Base-by-base conservation (phyloP, 2,113 vertebrate genomes). In the Leucoraja erinaceus region DNA sequence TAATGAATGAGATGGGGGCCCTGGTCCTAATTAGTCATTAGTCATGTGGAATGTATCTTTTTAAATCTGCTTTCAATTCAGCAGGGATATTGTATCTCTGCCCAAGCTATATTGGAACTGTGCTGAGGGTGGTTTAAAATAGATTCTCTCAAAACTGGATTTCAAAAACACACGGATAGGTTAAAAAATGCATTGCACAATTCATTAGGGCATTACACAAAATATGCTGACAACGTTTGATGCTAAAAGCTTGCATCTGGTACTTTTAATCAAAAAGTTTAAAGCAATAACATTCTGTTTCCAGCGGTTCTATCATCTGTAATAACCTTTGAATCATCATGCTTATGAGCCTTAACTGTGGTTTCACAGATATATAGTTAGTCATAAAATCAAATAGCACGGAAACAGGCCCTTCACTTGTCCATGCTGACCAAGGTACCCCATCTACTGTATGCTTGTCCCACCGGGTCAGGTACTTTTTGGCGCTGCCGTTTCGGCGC, bases 51-150 rank as follows among this genome's bases (percentile, higher is more conserved):
- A 91, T 91, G 90, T 54, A 68, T 5, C 38, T 72, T 91, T 91
- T 91, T 91, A 68, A 91, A 68, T 47, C 18, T 68, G 38, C 20
- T 72, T 33, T 72, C 66, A 91, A 91, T 72, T 91, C 88, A 72
- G 31, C 90, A 54, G 90, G 90, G 66, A 91, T 54, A 70, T 54
- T 38, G 68, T 72, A 91, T 74, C 68, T 91, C 90, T 72, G 68
- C 33, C 47, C 54, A 68, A 72, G 90, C 66, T 91, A 74, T 91
- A 91, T 74, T 91, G 33, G 66, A 91, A 91, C 90, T 91, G 90
- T 91, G 90, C 90, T 91, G 90, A 72, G 90, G 20, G 33, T 91
- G 90, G 90, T 91, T 91, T 91, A 90, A 90, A 90, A 90, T 91
- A 91, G 90, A 91, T 91, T 54, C 38, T 11, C 70, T 70, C 66